Conservation (phyloP, 2,888 invertebrate species). For the Phlogophora meticulosa region DNA sequence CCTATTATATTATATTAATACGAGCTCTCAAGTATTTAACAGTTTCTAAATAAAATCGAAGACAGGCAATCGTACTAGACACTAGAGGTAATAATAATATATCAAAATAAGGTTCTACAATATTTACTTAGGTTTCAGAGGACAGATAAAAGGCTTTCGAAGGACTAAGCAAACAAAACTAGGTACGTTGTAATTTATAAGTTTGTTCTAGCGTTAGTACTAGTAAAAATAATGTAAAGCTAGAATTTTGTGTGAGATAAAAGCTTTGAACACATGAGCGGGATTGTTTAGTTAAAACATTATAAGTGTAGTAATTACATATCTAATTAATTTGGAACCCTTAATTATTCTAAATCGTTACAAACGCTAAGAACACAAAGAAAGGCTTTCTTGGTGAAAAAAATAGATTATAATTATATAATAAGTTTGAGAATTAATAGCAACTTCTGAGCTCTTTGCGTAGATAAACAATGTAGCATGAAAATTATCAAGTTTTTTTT, state of each 20-base stretch:
- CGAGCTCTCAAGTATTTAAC: not conserved
- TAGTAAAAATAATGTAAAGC: slow-evolving; percentile 29
- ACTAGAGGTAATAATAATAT: not conserved
- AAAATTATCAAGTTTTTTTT: slow-evolving; percentile 1
- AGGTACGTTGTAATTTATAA: slow-evolving; percentile 15
- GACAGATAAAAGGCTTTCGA: slow-evolving; percentile 33
- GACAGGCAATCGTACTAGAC: not conserved
- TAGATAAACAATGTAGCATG: not conserved
- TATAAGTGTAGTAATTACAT: slow-evolving; percentile 40
- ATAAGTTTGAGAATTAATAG: slow-evolving; percentile 20
- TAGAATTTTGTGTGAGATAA: slow-evolving; percentile 20
- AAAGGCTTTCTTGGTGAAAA: slow-evolving; percentile 29
- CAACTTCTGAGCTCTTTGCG: slow-evolving; percentile 33
- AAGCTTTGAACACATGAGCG: slow-evolving; percentile 23
- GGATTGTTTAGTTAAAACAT: slow-evolving; percentile 43
- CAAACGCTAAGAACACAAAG: slow-evolving; percentile 47
- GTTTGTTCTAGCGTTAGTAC: slow-evolving; percentile 16
- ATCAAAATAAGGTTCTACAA: slow-evolving; percentile 13
- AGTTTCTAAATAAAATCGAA: not conserved
- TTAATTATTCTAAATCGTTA: slow-evolving; percentile 51
- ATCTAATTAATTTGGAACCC: slow-evolving; percentile 33
- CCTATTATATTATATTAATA: too few species aligned
- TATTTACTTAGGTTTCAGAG: slow-evolving; percentile 29
- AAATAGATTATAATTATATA: slow-evolving; percentile 13
- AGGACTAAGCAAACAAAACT: slow-evolving; percentile 31